A percentile compares a stretch with the other conserved stretches of the same genome.
Conservation (phyloP, 2,113 vertebrate species). For the Ciconia stormi region DNA sequence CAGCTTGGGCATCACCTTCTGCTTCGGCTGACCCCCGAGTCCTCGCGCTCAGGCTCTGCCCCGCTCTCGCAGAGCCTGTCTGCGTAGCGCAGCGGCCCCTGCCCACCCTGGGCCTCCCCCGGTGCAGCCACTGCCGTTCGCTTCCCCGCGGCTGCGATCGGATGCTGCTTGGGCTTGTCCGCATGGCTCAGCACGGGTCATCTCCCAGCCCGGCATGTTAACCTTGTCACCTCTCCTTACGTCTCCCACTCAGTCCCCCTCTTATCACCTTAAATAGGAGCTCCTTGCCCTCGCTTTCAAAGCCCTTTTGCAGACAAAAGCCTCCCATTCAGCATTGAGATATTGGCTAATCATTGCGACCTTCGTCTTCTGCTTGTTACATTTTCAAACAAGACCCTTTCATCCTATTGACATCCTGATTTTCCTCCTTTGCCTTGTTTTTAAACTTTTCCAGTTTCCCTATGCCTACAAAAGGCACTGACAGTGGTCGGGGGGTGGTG, state of each 20-base stretch:
- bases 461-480: not conserved
- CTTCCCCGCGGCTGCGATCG: accelerated
- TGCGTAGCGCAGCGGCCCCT: accelerated
- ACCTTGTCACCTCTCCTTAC: not conserved
- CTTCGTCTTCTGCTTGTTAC: not conserved
- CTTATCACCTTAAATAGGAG: not conserved
- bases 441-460: not conserved
- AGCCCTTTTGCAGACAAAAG: not conserved
- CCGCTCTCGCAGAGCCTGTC: not conserved
- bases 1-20: not conserved
- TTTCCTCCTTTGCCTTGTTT: not conserved
- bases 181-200: not conserved
- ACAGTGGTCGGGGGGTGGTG: not conserved
- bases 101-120: too few relatives aligned
- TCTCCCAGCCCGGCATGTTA: not conserved
- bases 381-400: not conserved
- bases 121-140: accelerated
- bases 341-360: not conserved
- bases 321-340: not conserved
- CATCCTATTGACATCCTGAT: not conserved
- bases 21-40: not conserved
- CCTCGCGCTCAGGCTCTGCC: not conserved
- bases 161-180: not conserved
- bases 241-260: not conserved
- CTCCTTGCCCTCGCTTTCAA: not conserved